Conservation (phyloP, 2,113 vertebrate genomes). For the Plecotus auritus region DNA sequence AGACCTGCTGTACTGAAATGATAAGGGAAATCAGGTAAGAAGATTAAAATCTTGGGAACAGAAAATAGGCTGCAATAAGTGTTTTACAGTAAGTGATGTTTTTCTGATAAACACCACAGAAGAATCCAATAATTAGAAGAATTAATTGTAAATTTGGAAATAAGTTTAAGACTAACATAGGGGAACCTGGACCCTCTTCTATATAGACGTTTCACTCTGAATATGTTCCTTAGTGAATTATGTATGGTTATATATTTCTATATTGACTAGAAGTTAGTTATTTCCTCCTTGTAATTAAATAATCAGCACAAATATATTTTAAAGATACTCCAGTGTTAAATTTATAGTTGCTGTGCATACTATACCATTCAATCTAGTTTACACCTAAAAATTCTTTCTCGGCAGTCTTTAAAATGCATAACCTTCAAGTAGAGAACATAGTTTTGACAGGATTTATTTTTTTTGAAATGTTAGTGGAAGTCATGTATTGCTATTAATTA, state of each 20-base stretch:
- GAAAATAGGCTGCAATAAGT: not conserved
- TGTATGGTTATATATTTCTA: not conserved
- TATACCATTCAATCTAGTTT: not conserved
- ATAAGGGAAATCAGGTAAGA: not conserved
- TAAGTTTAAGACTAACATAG: not conserved
- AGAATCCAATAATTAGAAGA: not conserved
- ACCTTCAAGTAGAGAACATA: not conserved
- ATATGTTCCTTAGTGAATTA: not conserved
- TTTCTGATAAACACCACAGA: not conserved
- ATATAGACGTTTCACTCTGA: not conserved
- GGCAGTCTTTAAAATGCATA: not conserved
- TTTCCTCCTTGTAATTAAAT: not conserved
- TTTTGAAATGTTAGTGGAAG: slow-evolving; percentile 5
- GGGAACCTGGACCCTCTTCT: not conserved
- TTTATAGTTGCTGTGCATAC: not conserved
- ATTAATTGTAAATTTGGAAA: slow-evolving; percentile 19
- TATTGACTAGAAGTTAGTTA: not conserved
- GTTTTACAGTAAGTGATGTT: not conserved
- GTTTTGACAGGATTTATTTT: not conserved
- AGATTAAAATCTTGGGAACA: not conserved
- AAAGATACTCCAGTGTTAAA: not conserved
- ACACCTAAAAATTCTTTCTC: not conserved
- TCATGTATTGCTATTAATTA: not conserved
- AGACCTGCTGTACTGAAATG: not conserved
- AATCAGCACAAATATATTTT: not conserved